A percentile compares a stretch with the other conserved stretches of the same genome.
These are phyloP conservation scores for Conus betulinus DNA, from an alignment of 1,140 invertebrate species.

Conservation along the genomic window DNA sequence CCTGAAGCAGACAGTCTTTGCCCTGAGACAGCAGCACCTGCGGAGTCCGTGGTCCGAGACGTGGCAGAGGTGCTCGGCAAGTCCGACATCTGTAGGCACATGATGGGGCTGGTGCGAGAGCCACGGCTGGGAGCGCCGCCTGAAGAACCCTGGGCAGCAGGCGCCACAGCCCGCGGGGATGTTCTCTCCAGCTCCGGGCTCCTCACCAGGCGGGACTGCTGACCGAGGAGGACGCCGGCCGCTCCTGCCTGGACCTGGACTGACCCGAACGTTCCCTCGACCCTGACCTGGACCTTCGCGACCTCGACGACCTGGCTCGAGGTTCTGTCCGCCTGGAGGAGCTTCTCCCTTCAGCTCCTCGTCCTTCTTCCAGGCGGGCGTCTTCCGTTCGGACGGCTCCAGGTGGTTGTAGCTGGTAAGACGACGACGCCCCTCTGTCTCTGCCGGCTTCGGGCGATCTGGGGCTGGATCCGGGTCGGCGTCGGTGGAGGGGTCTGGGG, in stretches of 20 bases:
- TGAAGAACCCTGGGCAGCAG: background rate
- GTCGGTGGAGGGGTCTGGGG: background rate
- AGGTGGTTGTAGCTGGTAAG: background rate
- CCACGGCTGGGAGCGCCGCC: background rate
- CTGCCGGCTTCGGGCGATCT: background rate
- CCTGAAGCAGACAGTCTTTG: background rate
- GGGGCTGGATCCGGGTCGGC: background rate
- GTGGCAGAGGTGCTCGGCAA: background rate
- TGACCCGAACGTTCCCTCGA: background rate
- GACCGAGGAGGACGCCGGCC: background rate
- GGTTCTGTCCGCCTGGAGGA: too few species aligned
- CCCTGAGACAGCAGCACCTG: background rate
- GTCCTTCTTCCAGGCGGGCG: background rate
- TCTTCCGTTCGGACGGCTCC: background rate
- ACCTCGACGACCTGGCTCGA: too few species aligned
- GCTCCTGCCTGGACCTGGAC: background rate
- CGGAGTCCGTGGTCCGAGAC: background rate
- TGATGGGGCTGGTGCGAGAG: background rate
- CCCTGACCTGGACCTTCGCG: background rate
- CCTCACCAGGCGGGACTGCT: background rate
- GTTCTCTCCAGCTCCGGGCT: background rate
- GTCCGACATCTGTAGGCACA: background rate
- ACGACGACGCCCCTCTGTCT: background rate
- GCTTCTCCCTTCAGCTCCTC: background rate
- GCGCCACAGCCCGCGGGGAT: background rate